Percentiles rank a stretch among this genome's conserved stretches.
Conservation (phyloP, 2,797 vertebrate species). For the Perodicticus potto region DNA sequence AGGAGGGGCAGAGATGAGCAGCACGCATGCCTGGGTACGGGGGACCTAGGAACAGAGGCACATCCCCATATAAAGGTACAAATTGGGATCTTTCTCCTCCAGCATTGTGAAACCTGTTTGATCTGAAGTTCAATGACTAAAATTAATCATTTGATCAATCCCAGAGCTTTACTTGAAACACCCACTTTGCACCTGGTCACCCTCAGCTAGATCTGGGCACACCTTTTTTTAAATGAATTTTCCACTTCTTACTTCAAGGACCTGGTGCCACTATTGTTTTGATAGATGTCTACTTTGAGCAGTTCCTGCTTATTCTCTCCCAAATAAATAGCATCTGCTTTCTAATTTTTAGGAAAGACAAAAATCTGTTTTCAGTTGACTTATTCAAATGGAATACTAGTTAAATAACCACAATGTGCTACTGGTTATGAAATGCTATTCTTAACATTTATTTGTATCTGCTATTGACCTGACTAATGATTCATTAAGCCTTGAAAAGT, state of each 20-base stretch:
- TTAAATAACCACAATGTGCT: slow-evolving; percentile 45
- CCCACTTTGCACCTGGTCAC: background rate
- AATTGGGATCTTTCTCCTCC: background rate
- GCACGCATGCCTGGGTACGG: background rate
- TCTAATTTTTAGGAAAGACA: slow-evolving; percentile 60
- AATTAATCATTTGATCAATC: background rate
- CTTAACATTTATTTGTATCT: slow-evolving; percentile 47
- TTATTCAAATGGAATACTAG: slow-evolving; percentile 48
- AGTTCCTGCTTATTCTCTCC: slow-evolving; percentile 1
- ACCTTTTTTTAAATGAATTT: background rate
- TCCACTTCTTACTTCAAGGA: slow-evolving; percentile 33
- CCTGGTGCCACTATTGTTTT: background rate
- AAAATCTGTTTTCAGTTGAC: slow-evolving; percentile 65
- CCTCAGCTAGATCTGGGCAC: background rate
- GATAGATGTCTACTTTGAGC: background rate
- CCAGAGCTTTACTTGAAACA: background rate
- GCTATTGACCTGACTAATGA: slow-evolving; percentile 36
- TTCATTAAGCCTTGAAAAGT: slow-evolving; percentile 48
- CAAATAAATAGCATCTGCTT: slow-evolving; percentile 61
- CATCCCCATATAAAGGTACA: background rate
- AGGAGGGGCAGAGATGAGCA: background rate
- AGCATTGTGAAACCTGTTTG: background rate
- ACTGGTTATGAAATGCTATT: slow-evolving; percentile 49
- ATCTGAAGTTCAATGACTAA: background rate
- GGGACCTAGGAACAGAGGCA: background rate